Percentiles rank a stretch among this genome's conserved stretches.
phyloP scores from a whole-genome alignment of 2,888 invertebrate genomes.

The Quadroppia sp. region DNA sequence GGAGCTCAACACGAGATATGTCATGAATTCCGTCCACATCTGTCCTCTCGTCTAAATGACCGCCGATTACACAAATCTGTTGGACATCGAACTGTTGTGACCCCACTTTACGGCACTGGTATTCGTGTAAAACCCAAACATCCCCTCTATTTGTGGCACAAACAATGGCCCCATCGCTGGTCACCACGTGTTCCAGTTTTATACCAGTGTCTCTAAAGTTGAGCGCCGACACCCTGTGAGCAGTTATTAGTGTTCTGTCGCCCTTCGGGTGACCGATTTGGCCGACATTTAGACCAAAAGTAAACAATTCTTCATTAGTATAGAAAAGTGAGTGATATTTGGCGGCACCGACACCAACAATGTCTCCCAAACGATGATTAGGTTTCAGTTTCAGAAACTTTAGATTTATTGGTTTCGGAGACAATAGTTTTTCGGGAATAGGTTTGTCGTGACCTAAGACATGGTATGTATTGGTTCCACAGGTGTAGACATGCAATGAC shows the following conservation, averaged over 20 bases:
- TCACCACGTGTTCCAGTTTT: constrained; percentile 57
- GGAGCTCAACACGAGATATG: constrained; percentile 58
- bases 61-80: constrained; percentile 58
- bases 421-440: constrained; percentile 55
- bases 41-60: constrained; percentile 56
- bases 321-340: constrained; percentile 65
- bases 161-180: constrained; percentile 66
- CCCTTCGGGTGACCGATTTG: constrained; percentile 66
- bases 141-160: constrained; percentile 64
- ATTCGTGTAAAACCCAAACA: constrained; percentile 66
- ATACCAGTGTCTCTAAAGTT: constrained; percentile 56
- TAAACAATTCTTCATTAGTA: constrained; percentile 61
- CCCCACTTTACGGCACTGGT: constrained; percentile 66
- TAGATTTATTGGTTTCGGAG: constrained; percentile 54
- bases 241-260: constrained; percentile 51
- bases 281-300: constrained; percentile 77
- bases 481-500: constrained; percentile 58
- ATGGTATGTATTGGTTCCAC: constrained; percentile 63
- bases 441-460: constrained; percentile 63
- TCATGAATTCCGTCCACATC: constrained; percentile 54
- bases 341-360: constrained; percentile 63
- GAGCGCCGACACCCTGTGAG: constrained; percentile 52
- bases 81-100: constrained; percentile 56
- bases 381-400: constrained; percentile 50
- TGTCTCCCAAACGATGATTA: constrained; percentile 22